Base-by-base conservation (phyloP, 2,888 invertebrate genomes). In the Melinopterus prodromus region DNA sequence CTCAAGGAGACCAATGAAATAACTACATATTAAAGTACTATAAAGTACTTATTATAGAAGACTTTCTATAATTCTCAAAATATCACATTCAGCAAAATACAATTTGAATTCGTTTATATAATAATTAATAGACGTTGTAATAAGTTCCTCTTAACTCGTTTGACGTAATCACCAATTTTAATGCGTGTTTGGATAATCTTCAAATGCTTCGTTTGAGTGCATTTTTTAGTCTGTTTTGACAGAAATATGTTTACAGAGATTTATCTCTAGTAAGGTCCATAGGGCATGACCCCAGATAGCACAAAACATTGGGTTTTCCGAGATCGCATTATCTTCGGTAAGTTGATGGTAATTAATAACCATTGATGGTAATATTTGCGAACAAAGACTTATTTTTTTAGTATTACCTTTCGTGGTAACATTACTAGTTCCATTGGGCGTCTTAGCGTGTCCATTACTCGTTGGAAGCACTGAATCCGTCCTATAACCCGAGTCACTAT, bases 381-480 rank as follows among this genome's bases (percentile, higher is more conserved):
- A 70, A 76, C 79, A 70, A 26, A 26, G 26, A 26, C 26, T 26
- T 26, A 1, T 26, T 1, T 26, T 79, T 36, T 35, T 69, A 38
- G 71, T 77, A 69, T 77, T 77, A 72, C 80, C 38, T 77, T 72
- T 71, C 12, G 69, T 71, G 38, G 69, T 26, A 37, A 69, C 12
- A 70, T 37, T 38, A 76, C 77, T 76, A 78, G 70, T 53, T 78
- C 79, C 74, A 74, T 74, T 74, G 37, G 74, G 74, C 37, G 37
- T 79, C 70, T 69, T 69, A 69, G 14, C 77, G 70, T 75, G 78
- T 37, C 71, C 80, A 78, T 76, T 72, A 4, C 69, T 71, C 6
- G 35, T 26, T 53, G 81, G 81, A 15, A 74, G 72, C 12, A 79
- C 79, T 77, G 77, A 81, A 77, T 69, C 79, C 4, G 78, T 78